Evolutionary conservation across 2,888 invertebrate genomes (phyloP).

Genomic region (Calameuta pallipes): DNA sequence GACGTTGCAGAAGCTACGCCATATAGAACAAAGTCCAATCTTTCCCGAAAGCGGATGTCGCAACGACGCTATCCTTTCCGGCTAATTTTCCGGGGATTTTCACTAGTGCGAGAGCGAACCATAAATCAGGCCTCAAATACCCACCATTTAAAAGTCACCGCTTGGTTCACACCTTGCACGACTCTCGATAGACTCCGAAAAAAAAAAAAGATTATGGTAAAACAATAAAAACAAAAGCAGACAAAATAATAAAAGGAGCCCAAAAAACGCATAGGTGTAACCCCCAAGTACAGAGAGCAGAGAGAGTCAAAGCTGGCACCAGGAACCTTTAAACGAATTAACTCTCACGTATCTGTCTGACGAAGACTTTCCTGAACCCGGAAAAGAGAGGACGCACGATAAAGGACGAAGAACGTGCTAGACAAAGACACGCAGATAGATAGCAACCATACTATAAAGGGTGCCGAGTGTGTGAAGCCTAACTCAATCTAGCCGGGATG

Average conservation of each 20-base stretch:
- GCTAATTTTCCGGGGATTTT: conserved; percentile 4
- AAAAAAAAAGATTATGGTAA: no score
- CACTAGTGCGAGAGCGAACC: background rate
- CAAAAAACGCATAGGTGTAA: no score
- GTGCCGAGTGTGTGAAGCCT: conserved; percentile 20
- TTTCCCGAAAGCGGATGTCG: background rate
- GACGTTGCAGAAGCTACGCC: no score
- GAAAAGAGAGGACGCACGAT: conserved; percentile 25
- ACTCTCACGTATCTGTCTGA: conserved; percentile 27
- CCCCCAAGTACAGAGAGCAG: no score
- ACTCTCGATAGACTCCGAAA: no score
- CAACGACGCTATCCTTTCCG: background rate
- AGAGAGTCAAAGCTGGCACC: background rate
- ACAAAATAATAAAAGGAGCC: no score
- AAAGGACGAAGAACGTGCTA: conserved; percentile 15
- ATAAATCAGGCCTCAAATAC: no score
- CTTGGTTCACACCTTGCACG: no score
- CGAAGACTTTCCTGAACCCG: conserved; percentile 6
- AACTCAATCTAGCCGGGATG: conserved; percentile 35
- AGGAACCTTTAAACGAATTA: conserved; percentile 29
- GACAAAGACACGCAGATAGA: conserved; percentile 19
- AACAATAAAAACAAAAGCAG: no score
- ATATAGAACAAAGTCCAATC: background rate
- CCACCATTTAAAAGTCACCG: no score
- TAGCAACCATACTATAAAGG: conserved; percentile 15